Conservation (phyloP, 2,113 vertebrate species). For the Piprites chloris region DNA sequence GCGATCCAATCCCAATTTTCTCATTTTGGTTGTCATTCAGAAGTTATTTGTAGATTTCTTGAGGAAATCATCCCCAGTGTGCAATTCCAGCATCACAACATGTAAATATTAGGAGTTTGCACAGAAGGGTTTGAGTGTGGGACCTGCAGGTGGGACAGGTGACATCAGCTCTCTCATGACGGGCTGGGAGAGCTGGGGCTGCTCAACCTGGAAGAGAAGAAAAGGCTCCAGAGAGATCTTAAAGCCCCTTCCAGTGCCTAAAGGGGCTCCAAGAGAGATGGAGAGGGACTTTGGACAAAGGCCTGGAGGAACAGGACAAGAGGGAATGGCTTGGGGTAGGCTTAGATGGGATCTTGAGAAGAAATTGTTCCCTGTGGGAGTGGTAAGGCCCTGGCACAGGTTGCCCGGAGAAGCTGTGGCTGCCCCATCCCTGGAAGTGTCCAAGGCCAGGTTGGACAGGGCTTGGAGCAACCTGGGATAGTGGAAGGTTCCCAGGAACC, state of each 20-base stretch:
- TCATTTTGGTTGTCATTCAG: conserved; percentile 15
- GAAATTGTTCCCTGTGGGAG: rapidly evolving
- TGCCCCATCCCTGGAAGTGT: background rate
- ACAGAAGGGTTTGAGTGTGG: background rate
- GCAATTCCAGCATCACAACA: background rate
- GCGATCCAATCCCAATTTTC: conserved; percentile 12
- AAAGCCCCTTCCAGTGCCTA: background rate
- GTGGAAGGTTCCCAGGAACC: background rate
- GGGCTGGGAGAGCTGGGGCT: background rate
- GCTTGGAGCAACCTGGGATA: rapidly evolving
- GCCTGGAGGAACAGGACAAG: background rate
- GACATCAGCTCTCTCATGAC: background rate
- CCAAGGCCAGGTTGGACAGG: background rate
- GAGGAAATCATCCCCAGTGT: background rate
- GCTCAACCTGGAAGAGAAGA: background rate
- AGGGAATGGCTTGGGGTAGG: background rate
- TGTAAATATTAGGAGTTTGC: background rate
- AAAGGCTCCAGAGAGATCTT: background rate
- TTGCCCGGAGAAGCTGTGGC: background rate
- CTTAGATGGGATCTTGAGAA: rapidly evolving
- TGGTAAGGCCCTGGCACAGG: rapidly evolving
- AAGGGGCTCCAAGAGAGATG: background rate
- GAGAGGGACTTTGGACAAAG: background rate
- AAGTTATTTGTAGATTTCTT: conserved; percentile 52
- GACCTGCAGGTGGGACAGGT: background rate